A percentile compares a stretch with the other conserved stretches of the same genome.
Conservation (phyloP, 2,888 invertebrate species). For the Eupithecia subfuscata region DNA sequence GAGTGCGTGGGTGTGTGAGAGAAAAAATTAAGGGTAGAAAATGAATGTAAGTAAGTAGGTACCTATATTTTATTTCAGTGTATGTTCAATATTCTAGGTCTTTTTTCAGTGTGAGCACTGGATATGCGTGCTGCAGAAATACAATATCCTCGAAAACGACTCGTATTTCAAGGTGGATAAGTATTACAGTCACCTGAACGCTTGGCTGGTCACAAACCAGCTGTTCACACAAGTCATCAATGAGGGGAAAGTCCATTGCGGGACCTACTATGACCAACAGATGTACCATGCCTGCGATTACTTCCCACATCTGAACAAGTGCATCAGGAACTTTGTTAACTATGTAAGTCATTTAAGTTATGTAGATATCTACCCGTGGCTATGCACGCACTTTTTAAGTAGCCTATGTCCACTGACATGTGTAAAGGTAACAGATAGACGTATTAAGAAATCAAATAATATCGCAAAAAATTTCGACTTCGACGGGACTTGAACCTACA, state of each 20-base stretch:
- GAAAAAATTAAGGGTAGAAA: too few relatives aligned
- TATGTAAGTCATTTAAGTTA: not conserved
- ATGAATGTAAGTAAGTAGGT: too few relatives aligned
- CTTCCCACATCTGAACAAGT: conserved; percentile 13
- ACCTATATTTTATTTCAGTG: too few relatives aligned
- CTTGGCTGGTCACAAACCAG: not conserved
- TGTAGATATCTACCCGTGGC: not conserved
- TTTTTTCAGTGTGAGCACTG: conserved; percentile 14
- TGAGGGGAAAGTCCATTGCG: not conserved
- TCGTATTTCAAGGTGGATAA: not conserved
- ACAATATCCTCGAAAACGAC: not conserved
- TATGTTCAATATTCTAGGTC: not conserved
- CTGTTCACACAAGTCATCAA: not conserved
- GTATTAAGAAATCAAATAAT: too few relatives aligned
- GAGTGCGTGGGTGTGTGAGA: too few relatives aligned
- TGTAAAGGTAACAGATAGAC: too few relatives aligned
- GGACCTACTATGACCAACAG: conserved; percentile 4
- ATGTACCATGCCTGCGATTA: conserved; percentile 12
- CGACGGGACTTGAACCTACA: too few relatives aligned
- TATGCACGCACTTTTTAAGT: not conserved
- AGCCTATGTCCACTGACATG: too few relatives aligned
- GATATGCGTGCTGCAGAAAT: conserved; percentile 10
- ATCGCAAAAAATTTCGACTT: too few relatives aligned
- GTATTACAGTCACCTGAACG: not conserved
- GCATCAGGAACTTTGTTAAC: conserved; percentile 8